These are phyloP conservation scores for Chunga burmeisteri DNA, from an alignment of 2,113 vertebrate species.

Conservation along the genomic window DNA sequence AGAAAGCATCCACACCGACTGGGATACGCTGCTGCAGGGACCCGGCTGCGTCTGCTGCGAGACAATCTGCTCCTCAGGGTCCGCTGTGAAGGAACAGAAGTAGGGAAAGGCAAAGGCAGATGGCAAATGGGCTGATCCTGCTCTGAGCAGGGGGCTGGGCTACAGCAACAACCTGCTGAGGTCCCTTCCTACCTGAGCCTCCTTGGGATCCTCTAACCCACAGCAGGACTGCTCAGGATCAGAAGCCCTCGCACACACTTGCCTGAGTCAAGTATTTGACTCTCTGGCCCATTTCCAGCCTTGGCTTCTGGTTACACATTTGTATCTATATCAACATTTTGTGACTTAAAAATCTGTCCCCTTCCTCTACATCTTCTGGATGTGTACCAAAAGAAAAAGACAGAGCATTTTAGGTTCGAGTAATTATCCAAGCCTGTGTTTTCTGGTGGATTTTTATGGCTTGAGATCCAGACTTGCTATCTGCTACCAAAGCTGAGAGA, in stretches of 20 bases:
- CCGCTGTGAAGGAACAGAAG: background rate
- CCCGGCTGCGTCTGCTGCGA: background rate
- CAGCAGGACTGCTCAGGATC: background rate
- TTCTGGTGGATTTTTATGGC: background rate
- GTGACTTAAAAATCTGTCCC: background rate
- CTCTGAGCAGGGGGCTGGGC: background rate
- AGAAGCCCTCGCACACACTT: background rate
- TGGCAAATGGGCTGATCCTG: background rate
- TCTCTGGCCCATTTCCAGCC: background rate
- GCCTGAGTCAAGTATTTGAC: background rate
- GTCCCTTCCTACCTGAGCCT: background rate
- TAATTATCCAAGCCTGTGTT: background rate
- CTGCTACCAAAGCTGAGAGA: constrained; percentile 14
- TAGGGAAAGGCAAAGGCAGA: background rate
- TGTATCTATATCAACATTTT: background rate
- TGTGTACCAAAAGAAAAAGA: background rate
- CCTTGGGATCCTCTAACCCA: background rate
- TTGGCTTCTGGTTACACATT: background rate
- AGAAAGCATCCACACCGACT: background rate
- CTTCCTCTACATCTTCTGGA: background rate
- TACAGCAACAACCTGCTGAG: background rate
- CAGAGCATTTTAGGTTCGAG: background rate
- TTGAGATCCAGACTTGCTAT: background rate
- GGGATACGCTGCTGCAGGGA: background rate
- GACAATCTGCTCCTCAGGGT: background rate